phyloP scores from a whole-genome alignment of 1,140 invertebrate genomes.

The Temnothorax curvispinosus region DNA sequence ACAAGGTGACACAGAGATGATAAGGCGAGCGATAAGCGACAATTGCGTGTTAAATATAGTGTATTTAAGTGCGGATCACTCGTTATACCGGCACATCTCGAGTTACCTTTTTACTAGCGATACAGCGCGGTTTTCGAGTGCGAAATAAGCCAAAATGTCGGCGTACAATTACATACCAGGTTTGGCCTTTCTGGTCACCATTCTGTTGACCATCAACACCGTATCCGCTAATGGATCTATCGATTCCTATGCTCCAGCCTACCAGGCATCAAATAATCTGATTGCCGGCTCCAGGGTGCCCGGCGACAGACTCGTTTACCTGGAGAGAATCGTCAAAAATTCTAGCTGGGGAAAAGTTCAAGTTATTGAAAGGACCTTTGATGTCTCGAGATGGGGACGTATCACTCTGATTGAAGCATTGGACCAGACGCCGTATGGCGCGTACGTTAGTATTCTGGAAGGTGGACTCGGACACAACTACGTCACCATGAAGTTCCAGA shows the following conservation, averaged over 20 bases:
- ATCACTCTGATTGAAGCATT: constrained; percentile 86
- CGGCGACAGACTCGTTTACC: constrained; percentile 74
- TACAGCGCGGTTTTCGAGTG: neutral
- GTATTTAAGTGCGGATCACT: constrained; percentile 60
- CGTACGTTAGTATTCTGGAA: constrained; percentile 79
- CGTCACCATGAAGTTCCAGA: constrained; percentile 86
- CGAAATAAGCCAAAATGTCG: constrained; percentile 56
- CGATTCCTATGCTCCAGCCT: neutral
- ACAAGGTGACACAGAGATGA: constrained; percentile 31
- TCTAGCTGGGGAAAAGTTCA: constrained; percentile 81
- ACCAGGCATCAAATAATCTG: constrained; percentile 67
- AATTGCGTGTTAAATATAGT: neutral
- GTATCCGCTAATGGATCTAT: neutral
- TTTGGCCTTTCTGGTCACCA: constrained; percentile 25
- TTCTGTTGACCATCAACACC: neutral
- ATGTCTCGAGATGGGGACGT: constrained; percentile 65
- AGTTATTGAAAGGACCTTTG: constrained; percentile 77
- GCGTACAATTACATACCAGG: constrained; percentile 20
- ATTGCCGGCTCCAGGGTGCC: constrained; percentile 75
- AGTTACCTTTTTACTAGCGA: neutral
- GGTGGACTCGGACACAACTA: constrained; percentile 83
- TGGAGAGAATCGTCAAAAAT: constrained; percentile 75
- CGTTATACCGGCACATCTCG: neutral
- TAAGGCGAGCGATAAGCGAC: constrained; percentile 67
- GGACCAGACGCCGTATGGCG: constrained; percentile 86